Base-by-base conservation (phyloP, 2,888 invertebrate genomes). In the Ganaspis brasiliensis region DNA sequence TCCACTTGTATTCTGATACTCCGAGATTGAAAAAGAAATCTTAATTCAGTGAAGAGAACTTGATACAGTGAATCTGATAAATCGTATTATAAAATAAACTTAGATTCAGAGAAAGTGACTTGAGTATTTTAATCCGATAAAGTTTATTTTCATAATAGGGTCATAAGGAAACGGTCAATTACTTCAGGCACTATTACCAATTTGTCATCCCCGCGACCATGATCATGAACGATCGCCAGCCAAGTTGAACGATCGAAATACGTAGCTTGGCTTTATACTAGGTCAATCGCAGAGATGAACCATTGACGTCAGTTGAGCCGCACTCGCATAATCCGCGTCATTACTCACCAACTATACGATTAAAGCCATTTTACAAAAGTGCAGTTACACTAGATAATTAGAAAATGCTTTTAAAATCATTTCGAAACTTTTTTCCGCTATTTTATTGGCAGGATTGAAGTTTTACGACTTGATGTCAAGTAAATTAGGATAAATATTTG, bases 161-260 rank as follows among this genome's bases (percentile, higher is more conserved):
- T n/a, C 24, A 45, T n/a, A n/a, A 49, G 26, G 40, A 40, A 21
- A 63, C 21, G 63, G 21, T 40, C 63, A 63, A 63, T 63, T 37
- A 63, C 40, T 63, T 40, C 24, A 49, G 67, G 45, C 45, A 67
- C 59, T 59, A 59, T 35, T 67, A 21, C 61, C 45, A 67, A 67
- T 67, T 67, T 67, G 45, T 67, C 67, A 67, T 67, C 24, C 45
- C 21, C 26, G 45, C 67, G 67, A 45, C 67, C 67, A 67, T 67
- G 67, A 67, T 67, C 67, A 40, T 67, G 67, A 67, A 67, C 45
- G 67, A 67, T 67, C 45, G 67, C 67, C 45, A 67, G 67, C 67
- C 45, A 67, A 67, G 67, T 67, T 67, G 67, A 67, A 67, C 67
- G 67, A 67, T 67, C 67, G 67, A 67, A 67, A 45, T 67, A 45